Conservation (phyloP, 2,113 vertebrate species). For the Gobiocypris rarus region DNA sequence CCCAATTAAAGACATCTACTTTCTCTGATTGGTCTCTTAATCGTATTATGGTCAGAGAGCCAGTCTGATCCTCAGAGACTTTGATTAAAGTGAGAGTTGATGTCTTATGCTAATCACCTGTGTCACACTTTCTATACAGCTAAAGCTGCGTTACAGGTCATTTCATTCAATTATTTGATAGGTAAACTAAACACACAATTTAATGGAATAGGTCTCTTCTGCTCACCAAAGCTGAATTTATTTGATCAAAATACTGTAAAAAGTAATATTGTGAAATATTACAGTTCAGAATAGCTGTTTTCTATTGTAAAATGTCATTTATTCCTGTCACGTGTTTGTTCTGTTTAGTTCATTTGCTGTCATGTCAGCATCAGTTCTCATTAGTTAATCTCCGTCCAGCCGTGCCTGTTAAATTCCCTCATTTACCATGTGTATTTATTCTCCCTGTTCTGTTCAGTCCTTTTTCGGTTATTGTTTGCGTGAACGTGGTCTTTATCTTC, state of each 20-base stretch:
- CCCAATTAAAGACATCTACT: constrained; percentile 27
- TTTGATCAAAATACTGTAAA: background rate
- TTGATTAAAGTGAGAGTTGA: constrained; percentile 44
- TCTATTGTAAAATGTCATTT: background rate
- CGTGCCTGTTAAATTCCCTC: too few species aligned
- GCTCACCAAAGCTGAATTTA: background rate
- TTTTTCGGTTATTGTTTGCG: too few species aligned
- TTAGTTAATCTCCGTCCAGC: too few species aligned
- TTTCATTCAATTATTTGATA: constrained; percentile 21
- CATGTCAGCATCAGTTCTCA: too few species aligned
- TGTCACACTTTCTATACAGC: background rate
- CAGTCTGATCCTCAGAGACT: constrained; percentile 33
- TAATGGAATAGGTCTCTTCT: too few species aligned
- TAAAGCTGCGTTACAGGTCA: constrained; percentile 6
- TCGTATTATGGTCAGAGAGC: constrained; percentile 47
- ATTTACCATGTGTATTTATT: too few species aligned
- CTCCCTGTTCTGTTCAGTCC: too few species aligned
- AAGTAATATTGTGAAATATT: background rate
- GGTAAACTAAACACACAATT: constrained; percentile 16
- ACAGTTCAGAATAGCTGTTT: background rate
- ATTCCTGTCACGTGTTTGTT: background rate
- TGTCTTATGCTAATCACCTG: constrained; percentile 42
- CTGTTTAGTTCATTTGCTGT: too few species aligned
- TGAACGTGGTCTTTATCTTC: too few species aligned
- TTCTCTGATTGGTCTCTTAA: constrained; percentile 47